Base-by-base conservation (phyloP, 2,888 invertebrate species). In the Leptopilina drosophilae region DNA sequence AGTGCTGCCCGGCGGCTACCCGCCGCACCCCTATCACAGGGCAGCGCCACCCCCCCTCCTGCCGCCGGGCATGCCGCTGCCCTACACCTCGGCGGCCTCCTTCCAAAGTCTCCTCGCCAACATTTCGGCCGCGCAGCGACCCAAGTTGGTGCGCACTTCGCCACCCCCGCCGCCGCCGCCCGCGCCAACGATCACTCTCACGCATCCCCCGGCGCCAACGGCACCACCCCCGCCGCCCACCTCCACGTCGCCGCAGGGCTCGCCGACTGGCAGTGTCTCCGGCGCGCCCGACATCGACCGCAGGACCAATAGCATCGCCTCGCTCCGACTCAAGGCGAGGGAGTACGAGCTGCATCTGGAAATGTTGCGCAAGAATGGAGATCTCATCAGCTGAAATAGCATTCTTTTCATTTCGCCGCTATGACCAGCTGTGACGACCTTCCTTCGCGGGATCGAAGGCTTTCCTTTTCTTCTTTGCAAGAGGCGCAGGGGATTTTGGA, bases 301-400 rank as follows among this genome's bases (percentile, higher is more conserved):
- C 84, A 93, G 97, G 86, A 96, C 96, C 86, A 97, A 96, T 49
- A 97, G 97, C 88, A 98, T 98, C 86, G 97, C 97, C 0, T 96
- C 97, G 0, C 92, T 98, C 62, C 93, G 98, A 84, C 94, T 97
- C 87, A 97, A 97, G 86, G 98, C 98, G 0, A 94, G 98, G 77
- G 98, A 98, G 90, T 97, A 98, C 90, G 97, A 98, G 91, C 92
- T 97, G 73, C 94, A 97, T 89, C 93, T 97, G 87, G 97, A 97
- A 91, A 95, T 97, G 94, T 90, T 97, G 78, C 94, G 97, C 77
- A 96, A 97, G 88, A 95, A 96, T 89, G 95, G 95, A 0, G 96
- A 97, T 92, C 93, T 96, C 87, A 95, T 96, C 90, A 97, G 96
- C 94, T 97, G 95, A 95, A 92, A 90, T 76, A 80, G 46, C n/a